phyloP scores from a whole-genome alignment of 2,797 vertebrate genomes.

The Sebastes trivittatus region DNA sequence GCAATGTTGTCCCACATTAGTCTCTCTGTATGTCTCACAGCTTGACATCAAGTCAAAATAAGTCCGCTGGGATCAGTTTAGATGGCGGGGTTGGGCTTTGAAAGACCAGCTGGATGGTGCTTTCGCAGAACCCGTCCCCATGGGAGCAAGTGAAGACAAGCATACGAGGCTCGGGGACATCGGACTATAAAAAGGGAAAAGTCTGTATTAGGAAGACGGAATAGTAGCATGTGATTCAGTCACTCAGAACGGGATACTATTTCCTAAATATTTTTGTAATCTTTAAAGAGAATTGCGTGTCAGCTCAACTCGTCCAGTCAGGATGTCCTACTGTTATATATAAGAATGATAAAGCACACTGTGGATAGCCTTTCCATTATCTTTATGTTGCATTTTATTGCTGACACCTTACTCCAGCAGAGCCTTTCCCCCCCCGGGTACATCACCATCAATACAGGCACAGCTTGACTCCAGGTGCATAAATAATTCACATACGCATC shows the following conservation, averaged over 20 bases:
- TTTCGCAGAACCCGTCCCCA: constrained; percentile 47
- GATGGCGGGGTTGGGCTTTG: neutral
- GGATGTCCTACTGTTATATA: neutral
- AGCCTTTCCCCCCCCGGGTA: neutral
- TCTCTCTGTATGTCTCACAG: constrained; percentile 23
- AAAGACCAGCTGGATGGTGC: constrained; percentile 39
- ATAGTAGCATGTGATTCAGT: neutral
- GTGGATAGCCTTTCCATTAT: neutral
- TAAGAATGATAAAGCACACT: neutral
- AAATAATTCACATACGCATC: constrained; percentile 48
- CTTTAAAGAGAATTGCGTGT: neutral
- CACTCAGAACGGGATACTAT: neutral
- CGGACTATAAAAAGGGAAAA: constrained; percentile 10
- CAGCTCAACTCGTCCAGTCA: neutral
- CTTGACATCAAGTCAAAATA: constrained; percentile 56
- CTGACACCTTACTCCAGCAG: neutral
- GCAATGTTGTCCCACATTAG: constrained; percentile 53
- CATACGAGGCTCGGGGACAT: neutral
- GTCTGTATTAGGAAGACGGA: neutral
- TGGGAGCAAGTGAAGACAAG: constrained; percentile 35
- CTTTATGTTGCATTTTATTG: constrained; percentile 12
- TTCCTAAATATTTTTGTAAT: neutral
- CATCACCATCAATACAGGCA: neutral
- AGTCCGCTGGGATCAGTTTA: constrained; percentile 33
- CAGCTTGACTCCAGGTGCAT: constrained; percentile 16